These are phyloP conservation scores for Pogonognathellus flavescens DNA, from an alignment of 1,140 invertebrate genomes.

Conservation along the genomic window DNA sequence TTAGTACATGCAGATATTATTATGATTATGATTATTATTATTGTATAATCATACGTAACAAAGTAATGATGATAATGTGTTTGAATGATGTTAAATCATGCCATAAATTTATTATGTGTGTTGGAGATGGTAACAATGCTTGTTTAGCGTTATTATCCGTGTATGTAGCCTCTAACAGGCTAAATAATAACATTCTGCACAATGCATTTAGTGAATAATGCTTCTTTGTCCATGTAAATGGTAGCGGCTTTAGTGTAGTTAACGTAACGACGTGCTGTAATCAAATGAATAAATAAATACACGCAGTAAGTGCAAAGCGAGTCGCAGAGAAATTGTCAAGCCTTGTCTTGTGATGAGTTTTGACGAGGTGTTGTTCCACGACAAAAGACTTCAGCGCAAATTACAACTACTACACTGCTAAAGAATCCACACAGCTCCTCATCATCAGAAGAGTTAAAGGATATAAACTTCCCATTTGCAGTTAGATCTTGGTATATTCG, in stretches of 20 bases:
- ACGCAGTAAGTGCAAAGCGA: background rate
- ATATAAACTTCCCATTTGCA: background rate
- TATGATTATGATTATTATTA: background rate
- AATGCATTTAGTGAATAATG: slow-evolving; percentile 29
- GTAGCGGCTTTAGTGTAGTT: slow-evolving; percentile 22
- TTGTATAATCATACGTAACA: background rate
- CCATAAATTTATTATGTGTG: slow-evolving; percentile 33
- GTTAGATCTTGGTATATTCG: no score
- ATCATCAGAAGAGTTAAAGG: background rate
- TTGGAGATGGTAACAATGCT: slow-evolving; percentile 24
- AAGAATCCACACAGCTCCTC: background rate
- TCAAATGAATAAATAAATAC: slow-evolving; percentile 36
- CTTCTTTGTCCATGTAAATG: slow-evolving; percentile 32
- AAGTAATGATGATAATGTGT: slow-evolving; percentile 27
- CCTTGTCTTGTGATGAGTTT: background rate
- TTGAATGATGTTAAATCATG: slow-evolving; percentile 39
- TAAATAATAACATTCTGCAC: slow-evolving; percentile 5
- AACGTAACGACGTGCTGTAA: slow-evolving; percentile 16
- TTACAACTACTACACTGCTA: background rate
- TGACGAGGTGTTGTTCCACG: background rate
- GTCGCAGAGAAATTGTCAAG: background rate
- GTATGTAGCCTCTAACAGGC: background rate
- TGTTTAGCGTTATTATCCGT: slow-evolving; percentile 23
- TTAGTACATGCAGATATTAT: background rate
- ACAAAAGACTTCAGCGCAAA: background rate